phyloP scores from a whole-genome alignment of 2,113 vertebrate genomes.

The Varanus salvator region DNA sequence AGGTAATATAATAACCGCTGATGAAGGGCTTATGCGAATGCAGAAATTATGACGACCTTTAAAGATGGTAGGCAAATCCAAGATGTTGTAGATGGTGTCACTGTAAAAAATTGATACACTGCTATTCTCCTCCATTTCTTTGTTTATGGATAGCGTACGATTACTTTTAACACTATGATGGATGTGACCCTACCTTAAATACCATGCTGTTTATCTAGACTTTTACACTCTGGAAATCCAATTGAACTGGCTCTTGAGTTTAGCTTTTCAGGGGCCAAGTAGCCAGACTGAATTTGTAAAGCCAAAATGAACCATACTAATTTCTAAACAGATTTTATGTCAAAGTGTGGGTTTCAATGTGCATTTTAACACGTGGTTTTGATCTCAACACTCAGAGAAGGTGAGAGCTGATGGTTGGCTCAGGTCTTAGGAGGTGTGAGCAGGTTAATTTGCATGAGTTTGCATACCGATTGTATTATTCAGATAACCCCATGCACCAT shows the following conservation, averaged over 20 bases:
- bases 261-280: constrained; percentile 77
- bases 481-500: background rate
- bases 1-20: constrained; percentile 74
- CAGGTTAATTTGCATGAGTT: background rate
- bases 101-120: constrained; percentile 78
- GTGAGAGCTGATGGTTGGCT: background rate
- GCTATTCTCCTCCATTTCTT: constrained; percentile 53
- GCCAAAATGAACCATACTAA: constrained; percentile 79
- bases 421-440: too few species aligned
- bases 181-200: constrained; percentile 67
- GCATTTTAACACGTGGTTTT: background rate
- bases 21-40: constrained; percentile 78
- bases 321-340: background rate
- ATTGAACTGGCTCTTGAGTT: constrained; percentile 71
- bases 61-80: constrained; percentile 69
- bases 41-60: constrained; percentile 76
- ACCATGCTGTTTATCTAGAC: constrained; percentile 59
- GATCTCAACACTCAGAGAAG: background rate
- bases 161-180: constrained; percentile 77
- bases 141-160: constrained; percentile 62
- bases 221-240: constrained; percentile 77
- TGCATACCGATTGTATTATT: too few species aligned
- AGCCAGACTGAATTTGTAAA: constrained; percentile 77
- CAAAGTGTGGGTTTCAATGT: background rate
- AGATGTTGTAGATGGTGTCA: constrained; percentile 64